Percentiles rank a stretch among this genome's conserved stretches.
Conservation (phyloP, 2,113 vertebrate species). For the Origma solitaria region DNA sequence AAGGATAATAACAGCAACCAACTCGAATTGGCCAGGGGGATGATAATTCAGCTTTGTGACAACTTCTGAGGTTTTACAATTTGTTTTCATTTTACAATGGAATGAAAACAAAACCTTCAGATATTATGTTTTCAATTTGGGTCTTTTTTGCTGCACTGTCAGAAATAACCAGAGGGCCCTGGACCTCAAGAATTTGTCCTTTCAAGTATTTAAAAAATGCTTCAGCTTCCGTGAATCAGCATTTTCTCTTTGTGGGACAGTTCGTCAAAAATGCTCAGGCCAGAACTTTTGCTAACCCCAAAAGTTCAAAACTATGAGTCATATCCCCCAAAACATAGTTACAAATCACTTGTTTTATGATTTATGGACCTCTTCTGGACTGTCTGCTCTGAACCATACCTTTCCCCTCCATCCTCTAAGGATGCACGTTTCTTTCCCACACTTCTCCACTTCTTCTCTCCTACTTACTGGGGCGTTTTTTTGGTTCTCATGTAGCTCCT, state of each 20-base stretch:
- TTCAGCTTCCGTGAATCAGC: conserved; percentile 35
- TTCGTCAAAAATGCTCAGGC: not conserved
- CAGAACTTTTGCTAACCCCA: conserved; percentile 32
- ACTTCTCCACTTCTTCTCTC: not conserved
- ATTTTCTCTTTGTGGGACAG: conserved; percentile 38
- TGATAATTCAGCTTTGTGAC: conserved; percentile 17
- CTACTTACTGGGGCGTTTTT: not conserved
- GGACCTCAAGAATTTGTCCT: conserved; percentile 47
- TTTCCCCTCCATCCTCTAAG: not conserved
- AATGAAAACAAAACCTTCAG: conserved; percentile 61
- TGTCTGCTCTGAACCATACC: not conserved
- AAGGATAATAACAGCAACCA: conserved; percentile 7
- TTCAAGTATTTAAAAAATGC: conserved; percentile 49
- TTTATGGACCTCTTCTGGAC: not conserved
- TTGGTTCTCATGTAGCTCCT: not conserved
- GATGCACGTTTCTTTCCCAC: not conserved
- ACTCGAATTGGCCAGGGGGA: not conserved
- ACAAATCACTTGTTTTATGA: not conserved
- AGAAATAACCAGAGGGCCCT: conserved; percentile 45
- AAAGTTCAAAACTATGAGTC: not conserved
- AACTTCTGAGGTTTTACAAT: conserved; percentile 63
- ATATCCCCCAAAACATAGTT: not conserved
- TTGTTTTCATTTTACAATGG: conserved; percentile 58
- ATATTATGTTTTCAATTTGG: conserved; percentile 60
- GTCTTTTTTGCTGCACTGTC: conserved; percentile 33